Conservation (phyloP, 2,888 invertebrate genomes). For the Phlogophora meticulosa region DNA sequence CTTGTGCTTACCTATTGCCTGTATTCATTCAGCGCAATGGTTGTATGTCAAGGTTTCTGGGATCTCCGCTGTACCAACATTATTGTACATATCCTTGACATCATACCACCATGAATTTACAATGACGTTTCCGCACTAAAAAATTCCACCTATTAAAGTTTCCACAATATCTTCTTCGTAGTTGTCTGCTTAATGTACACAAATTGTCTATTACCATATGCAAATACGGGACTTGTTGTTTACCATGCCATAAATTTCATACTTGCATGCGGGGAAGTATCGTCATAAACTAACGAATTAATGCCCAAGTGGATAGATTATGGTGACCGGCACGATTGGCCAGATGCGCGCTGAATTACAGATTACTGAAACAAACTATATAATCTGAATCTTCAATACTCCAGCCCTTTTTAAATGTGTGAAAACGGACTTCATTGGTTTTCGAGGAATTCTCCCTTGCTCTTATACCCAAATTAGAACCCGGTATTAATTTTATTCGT, state of each 20-base stretch:
- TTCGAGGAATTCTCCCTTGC: conserved; percentile 6
- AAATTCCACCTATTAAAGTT: conserved; percentile 28
- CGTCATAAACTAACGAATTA: conserved; percentile 38
- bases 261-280: conserved; percentile 26
- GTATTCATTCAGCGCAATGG: conserved; percentile 7
- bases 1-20: not conserved
- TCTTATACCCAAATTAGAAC: conserved; percentile 11
- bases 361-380: not conserved
- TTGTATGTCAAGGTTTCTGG: conserved; percentile 52
- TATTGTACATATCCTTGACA: conserved; percentile 20
- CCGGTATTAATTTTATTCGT: conserved; percentile 4
- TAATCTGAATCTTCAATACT: not conserved
- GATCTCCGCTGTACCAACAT: conserved; percentile 21
- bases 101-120: conserved; percentile 32
- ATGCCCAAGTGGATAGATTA: conserved; percentile 15
- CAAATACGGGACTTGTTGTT: conserved; percentile 52
- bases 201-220: conserved; percentile 56
- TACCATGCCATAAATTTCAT: conserved; percentile 39
- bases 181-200: conserved; percentile 46
- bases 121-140: conserved; percentile 26
- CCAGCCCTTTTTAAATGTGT: too few species aligned
- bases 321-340: not conserved
- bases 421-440: not conserved
- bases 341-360: not conserved
- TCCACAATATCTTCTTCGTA: conserved; percentile 42